Conservation (phyloP, 2,113 vertebrate species). For the Propithecus coquereli region DNA sequence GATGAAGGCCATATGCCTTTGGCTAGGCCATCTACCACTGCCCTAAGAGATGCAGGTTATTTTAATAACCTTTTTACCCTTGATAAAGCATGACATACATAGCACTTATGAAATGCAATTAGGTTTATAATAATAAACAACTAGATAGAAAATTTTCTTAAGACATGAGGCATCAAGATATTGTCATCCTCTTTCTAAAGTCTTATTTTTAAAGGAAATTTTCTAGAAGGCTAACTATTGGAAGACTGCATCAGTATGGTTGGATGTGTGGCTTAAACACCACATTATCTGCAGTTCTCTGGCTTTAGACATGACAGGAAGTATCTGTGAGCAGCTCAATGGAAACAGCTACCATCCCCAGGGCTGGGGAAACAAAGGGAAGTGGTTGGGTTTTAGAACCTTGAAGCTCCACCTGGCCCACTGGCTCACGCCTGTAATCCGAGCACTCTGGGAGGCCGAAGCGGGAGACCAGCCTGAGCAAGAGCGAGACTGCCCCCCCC, state of each 20-base stretch:
- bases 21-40: background rate
- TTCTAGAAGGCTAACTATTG: background rate
- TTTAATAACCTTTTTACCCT: background rate
- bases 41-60: background rate
- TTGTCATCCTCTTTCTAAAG: background rate
- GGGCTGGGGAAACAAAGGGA: background rate
- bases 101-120: background rate
- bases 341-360: too few species aligned
- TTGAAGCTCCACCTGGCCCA: background rate
- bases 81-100: background rate
- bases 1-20: background rate
- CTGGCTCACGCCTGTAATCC: too few species aligned
- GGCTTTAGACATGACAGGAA: background rate
- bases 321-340: background rate
- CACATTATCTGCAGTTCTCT: background rate
- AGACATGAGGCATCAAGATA: background rate
- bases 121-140: slow-evolving; percentile 20
- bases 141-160: background rate
- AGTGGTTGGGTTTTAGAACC: background rate
- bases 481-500: too few species aligned
- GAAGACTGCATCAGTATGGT: background rate
- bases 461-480: too few species aligned
- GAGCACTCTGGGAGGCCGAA: too few species aligned
- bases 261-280: background rate
- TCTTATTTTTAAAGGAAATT: slow-evolving; percentile 30